phyloP scores from a whole-genome alignment of 1,140 invertebrate genomes.

The Drosophila kurseongensis region DNA sequence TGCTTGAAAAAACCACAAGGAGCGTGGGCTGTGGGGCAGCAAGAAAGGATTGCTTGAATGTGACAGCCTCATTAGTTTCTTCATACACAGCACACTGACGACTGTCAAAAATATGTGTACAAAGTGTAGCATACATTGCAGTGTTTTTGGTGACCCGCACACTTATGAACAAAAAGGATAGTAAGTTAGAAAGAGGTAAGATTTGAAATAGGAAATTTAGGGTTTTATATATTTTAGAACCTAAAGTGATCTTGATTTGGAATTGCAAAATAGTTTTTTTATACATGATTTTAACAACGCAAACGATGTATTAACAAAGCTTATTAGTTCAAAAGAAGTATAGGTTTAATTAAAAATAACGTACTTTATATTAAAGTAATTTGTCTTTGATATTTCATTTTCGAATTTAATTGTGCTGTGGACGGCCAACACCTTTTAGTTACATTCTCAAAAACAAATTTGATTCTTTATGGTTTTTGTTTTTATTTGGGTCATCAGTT shows the following conservation, averaged over 20 bases:
- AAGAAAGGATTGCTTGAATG: constrained; percentile 46
- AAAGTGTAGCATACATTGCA: constrained; percentile 54
- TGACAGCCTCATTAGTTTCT: constrained; percentile 61
- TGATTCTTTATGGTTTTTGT: background rate
- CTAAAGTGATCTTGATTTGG: too few relatives aligned
- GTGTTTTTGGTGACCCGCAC: background rate
- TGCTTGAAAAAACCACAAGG: constrained; percentile 42
- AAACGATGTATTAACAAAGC: too few relatives aligned
- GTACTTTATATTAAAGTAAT: too few relatives aligned
- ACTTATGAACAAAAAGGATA: background rate
- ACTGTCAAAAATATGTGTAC: constrained; percentile 36
- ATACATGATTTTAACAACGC: too few relatives aligned
- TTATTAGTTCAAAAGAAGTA: too few relatives aligned
- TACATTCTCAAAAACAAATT: background rate
- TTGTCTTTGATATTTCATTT: too few relatives aligned
- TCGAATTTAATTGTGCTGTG: too few relatives aligned
- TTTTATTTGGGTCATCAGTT: constrained; percentile 9
- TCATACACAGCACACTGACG: constrained; percentile 14
- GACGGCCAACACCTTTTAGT: background rate
- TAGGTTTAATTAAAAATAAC: too few relatives aligned
- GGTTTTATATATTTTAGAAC: too few relatives aligned
- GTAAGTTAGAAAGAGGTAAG: background rate
- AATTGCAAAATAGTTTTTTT: too few relatives aligned
- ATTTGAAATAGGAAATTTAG: too few relatives aligned
- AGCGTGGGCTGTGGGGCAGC: background rate